A percentile compares a stretch with the other conserved stretches of the same genome.
phyloP scores from a whole-genome alignment of 2,888 invertebrate species.

The Polymixis flavicincta region DNA sequence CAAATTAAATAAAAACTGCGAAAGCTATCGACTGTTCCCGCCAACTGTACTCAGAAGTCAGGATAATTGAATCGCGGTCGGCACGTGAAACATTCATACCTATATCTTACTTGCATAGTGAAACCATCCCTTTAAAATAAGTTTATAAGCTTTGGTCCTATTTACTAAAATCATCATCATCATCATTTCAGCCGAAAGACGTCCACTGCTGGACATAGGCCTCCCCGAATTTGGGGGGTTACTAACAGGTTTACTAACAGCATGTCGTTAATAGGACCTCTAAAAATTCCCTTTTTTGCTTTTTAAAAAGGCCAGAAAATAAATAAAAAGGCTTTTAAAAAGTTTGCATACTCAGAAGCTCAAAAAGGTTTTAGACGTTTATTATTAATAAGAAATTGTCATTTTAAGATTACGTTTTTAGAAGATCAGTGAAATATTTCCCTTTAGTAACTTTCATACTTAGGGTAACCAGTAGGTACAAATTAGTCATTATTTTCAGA shows the following conservation, averaged over 20 bases:
- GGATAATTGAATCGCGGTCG: conserved; percentile 15
- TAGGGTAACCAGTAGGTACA: background rate
- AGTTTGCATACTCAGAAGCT: background rate
- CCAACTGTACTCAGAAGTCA: background rate
- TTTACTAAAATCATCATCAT: too few relatives aligned
- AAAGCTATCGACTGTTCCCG: background rate
- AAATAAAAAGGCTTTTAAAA: background rate
- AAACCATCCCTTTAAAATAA: background rate
- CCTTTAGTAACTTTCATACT: background rate
- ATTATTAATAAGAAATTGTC: too few relatives aligned
- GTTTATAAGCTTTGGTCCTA: background rate
- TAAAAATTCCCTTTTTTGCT: too few relatives aligned
- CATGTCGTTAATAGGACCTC: background rate
- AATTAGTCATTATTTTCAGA: conserved; percentile 17
- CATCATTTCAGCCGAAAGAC: too few relatives aligned
- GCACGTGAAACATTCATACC: conserved; percentile 2
- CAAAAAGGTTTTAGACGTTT: background rate
- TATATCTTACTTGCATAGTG: background rate
- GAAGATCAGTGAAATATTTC: background rate
- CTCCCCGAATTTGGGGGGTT: too few relatives aligned
- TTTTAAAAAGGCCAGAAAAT: too few relatives aligned
- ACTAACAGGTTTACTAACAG: background rate
- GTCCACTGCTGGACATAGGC: too few relatives aligned
- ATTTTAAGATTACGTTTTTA: background rate
- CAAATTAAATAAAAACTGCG: background rate